Conservation (phyloP, 2,888 invertebrate genomes). For the Thecophora atra region DNA sequence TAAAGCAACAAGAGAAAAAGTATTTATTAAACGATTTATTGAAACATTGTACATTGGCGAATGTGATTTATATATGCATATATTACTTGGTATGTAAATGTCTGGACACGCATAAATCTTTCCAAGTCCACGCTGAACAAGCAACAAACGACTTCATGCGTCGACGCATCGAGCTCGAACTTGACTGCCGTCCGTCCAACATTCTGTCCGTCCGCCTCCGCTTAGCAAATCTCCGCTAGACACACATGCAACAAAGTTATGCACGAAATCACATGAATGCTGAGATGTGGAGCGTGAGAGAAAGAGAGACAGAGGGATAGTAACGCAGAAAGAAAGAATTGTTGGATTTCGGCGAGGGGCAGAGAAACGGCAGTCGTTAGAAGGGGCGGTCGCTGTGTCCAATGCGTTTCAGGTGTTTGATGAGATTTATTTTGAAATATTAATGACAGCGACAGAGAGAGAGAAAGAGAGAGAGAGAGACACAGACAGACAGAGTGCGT, state of each 20-base stretch:
- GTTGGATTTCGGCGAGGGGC: background rate
- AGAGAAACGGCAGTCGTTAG: background rate
- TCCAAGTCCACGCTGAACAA: conserved; percentile 49
- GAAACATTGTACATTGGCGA: too few species aligned
- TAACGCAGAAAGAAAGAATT: background rate
- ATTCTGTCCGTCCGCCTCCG: background rate
- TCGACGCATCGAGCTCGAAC: conserved; percentile 36
- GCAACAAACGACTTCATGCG: conserved; percentile 39
- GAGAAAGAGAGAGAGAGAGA: background rate
- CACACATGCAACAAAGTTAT: conserved; percentile 5
- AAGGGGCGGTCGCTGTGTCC: background rate
- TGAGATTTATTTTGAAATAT: conserved; percentile 25
- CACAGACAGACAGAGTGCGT: background rate
- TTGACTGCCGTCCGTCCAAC: conserved; percentile 22
- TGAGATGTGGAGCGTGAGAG: background rate
- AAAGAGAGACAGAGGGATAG: background rate
- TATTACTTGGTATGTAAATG: conserved; percentile 55
- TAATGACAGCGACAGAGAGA: conserved; percentile 23
- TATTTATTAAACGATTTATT: too few species aligned
- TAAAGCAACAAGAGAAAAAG: too few species aligned
- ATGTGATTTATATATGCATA: background rate
- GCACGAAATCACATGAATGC: background rate
- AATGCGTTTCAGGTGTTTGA: conserved; percentile 15
- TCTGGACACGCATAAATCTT: conserved; percentile 59
- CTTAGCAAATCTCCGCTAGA: conserved; percentile 23